Conservation (phyloP, 2,113 vertebrate genomes). For the Origma solitaria region DNA sequence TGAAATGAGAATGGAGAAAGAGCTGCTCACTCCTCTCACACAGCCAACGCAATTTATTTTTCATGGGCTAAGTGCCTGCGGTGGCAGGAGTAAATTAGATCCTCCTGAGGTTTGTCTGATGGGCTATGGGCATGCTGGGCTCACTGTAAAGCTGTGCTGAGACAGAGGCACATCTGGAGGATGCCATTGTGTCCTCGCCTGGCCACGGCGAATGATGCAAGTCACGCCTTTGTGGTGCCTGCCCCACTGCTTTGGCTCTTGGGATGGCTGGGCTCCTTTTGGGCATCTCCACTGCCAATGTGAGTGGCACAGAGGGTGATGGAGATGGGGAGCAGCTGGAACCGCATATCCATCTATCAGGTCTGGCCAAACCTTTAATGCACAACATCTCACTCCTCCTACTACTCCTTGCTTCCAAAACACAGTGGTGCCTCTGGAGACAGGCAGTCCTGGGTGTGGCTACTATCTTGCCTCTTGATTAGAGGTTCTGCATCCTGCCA, state of each 20-base stretch:
- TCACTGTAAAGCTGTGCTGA: background rate
- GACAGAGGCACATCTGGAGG: background rate
- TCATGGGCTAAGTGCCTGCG: background rate
- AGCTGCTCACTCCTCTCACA: background rate
- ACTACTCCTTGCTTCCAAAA: background rate
- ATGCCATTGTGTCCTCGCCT: accelerated
- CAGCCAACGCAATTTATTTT: background rate
- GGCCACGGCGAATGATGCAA: background rate
- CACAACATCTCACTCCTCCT: background rate
- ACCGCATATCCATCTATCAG: background rate
- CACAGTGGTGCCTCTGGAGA: background rate
- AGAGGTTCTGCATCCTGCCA: background rate
- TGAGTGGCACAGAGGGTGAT: accelerated
- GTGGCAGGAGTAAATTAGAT: background rate
- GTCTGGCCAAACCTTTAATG: background rate
- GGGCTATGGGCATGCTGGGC: background rate
- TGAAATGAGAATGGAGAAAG: background rate
- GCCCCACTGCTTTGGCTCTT: background rate
- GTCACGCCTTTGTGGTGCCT: background rate
- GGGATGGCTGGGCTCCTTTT: background rate
- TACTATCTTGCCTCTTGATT: background rate
- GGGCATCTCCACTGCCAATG: background rate
- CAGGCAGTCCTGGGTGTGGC: background rate
- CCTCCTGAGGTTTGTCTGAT: background rate
- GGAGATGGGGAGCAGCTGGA: background rate